A percentile compares a stretch with the other conserved stretches of the same genome.
phyloP scores from a whole-genome alignment of 2,888 invertebrate genomes.

The Sphaerophoria rueppellii region DNA sequence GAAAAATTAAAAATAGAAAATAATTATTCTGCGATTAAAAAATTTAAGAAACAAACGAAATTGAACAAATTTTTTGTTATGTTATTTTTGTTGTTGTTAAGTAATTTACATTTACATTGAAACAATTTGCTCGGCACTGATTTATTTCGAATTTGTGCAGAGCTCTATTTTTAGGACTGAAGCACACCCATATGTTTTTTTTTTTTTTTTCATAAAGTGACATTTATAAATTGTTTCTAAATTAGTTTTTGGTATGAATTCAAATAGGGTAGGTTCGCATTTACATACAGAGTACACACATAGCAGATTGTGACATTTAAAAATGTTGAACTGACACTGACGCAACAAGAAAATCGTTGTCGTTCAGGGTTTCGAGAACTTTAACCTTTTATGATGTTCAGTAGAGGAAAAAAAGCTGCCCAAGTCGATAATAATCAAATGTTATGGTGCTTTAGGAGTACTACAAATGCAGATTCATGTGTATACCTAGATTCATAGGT shows the following conservation, averaged over 20 bases:
- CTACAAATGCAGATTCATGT: background rate
- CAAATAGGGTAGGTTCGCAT: background rate
- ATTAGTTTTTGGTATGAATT: background rate
- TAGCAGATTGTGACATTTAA: too few species aligned
- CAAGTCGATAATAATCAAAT: background rate
- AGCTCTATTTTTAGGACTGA: background rate
- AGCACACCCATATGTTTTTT: background rate
- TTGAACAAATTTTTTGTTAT: slow-evolving; percentile 39
- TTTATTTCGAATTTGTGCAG: background rate
- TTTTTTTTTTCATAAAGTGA: background rate
- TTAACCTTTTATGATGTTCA: slow-evolving; percentile 8
- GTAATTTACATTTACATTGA: slow-evolving; percentile 44
- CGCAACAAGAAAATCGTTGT: background rate
- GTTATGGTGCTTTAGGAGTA: background rate
- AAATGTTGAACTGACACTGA: background rate
- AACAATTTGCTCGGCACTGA: slow-evolving; percentile 71
- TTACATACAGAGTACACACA: too few species aligned
- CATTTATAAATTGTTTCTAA: background rate
- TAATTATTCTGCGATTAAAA: slow-evolving; percentile 67
- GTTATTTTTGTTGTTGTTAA: slow-evolving; percentile 56
- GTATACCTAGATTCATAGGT: slow-evolving; percentile 43
- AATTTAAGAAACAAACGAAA: slow-evolving; percentile 12
- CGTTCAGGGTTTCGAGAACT: background rate
- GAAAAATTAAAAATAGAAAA: slow-evolving; percentile 35
- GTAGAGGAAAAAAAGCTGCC: background rate